Conservation (phyloP, 2,113 vertebrate species). For the Cercocebus atys region DNA sequence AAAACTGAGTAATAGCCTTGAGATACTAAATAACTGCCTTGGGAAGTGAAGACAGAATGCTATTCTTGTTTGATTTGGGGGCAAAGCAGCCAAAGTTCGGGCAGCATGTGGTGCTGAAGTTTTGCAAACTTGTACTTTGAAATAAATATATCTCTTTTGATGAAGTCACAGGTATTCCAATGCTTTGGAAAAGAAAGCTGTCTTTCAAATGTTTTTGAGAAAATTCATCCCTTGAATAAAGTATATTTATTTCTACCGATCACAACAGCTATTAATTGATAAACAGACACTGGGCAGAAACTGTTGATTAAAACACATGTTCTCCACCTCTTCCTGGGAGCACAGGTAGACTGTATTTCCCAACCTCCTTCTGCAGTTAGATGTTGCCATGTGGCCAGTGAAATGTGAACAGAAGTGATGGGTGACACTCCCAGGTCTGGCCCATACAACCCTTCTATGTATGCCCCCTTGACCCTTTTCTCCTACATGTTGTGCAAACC, state of each 20-base stretch:
- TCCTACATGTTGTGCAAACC: neutral
- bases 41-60: neutral
- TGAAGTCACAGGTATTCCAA: neutral
- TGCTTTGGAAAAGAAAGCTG: neutral
- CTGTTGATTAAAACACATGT: neutral
- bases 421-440: neutral
- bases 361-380: neutral
- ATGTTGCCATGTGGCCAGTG: neutral
- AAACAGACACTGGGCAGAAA: neutral
- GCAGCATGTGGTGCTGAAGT: neutral
- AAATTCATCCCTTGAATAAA: conserved; percentile 21
- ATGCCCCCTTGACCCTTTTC: neutral
- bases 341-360: neutral
- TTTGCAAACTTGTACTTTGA: conserved; percentile 21
- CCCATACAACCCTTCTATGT: neutral
- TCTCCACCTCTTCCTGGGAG: neutral
- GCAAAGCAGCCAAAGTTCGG: neutral
- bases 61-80: neutral
- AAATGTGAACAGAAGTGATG: neutral
- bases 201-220: conserved; percentile 32
- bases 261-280: neutral
- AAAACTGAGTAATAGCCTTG: neutral
- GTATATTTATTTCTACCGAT: neutral
- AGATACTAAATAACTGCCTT: conserved; percentile 29
- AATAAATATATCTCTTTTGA: conserved; percentile 43